Conservation (phyloP, 1,140 invertebrate species). For the Scaptomyza pallida region DNA sequence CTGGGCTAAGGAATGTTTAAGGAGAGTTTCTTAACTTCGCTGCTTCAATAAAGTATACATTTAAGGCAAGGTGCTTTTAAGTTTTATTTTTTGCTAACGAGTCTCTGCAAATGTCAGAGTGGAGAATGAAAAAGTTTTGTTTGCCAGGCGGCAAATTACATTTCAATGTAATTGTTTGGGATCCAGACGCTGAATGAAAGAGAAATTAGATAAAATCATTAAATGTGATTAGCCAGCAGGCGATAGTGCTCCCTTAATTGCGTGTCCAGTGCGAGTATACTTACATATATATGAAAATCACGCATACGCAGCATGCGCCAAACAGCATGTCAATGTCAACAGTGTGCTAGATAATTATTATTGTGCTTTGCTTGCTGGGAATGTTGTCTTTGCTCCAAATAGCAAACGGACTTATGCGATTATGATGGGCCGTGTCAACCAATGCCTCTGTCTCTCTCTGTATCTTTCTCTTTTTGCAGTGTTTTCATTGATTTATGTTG, state of each 20-base stretch:
- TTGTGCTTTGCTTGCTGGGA: constrained; percentile 30
- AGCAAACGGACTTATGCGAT: constrained; percentile 68
- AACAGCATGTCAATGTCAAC: constrained; percentile 72
- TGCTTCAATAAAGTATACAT: not conserved
- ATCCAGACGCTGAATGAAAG: not conserved
- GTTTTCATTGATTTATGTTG: constrained; percentile 20
- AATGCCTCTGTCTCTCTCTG: not conserved
- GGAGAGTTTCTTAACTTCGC: too few species aligned
- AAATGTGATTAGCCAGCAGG: constrained; percentile 71
- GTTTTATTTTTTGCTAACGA: constrained; percentile 9
- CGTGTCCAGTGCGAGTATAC: constrained; percentile 13
- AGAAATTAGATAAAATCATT: constrained; percentile 67
- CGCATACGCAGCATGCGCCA: constrained; percentile 62
- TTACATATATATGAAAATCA: constrained; percentile 55
- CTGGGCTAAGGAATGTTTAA: too few species aligned
- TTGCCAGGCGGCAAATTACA: constrained; percentile 50
- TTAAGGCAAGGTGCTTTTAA: constrained; percentile 5
- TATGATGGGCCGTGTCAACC: constrained; percentile 35
- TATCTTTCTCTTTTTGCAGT: not conserved
- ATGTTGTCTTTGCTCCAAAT: constrained; percentile 63
- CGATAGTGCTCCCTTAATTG: constrained; percentile 16
- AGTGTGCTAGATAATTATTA: constrained; percentile 74
- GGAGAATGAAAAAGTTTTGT: constrained; percentile 40
- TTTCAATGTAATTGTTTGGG: constrained; percentile 35
- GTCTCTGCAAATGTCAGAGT: constrained; percentile 46